Evolutionary conservation across 2,113 vertebrate genomes (phyloP).

Genomic region (Peromyscus maniculatus): DNA sequence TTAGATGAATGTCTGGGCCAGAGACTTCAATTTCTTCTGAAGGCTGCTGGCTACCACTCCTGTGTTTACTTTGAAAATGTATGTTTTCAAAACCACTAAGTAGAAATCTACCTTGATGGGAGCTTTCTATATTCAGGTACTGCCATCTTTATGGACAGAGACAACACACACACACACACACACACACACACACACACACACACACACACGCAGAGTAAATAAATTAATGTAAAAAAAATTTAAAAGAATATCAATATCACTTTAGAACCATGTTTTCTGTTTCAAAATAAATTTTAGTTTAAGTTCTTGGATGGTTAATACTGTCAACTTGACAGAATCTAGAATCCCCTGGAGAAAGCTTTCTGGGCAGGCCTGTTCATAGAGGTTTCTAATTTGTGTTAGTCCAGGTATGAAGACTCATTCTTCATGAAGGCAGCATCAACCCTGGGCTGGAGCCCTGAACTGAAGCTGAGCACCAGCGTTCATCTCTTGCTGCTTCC

Average conservation of each 20-base stretch:
- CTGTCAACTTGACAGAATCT: not conserved
- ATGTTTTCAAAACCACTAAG: not conserved
- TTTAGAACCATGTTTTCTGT: not conserved
- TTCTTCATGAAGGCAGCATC: not conserved
- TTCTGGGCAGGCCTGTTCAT: not conserved
- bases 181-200: not conserved
- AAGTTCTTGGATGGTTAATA: not conserved
- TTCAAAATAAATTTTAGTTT: not conserved
- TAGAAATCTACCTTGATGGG: not conserved
- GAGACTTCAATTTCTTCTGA: not conserved
- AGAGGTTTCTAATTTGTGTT: not conserved
- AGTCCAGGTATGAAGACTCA: not conserved
- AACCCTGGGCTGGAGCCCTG: not conserved
- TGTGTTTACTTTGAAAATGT: slow-evolving; percentile 19
- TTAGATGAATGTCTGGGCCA: not conserved
- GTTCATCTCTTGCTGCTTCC: no score
- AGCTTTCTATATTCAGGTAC: not conserved
- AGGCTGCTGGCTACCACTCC: not conserved
- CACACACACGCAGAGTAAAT: not conserved
- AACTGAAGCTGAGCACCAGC: not conserved
- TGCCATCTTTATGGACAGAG: not conserved
- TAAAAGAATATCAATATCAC: not conserved
- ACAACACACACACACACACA: not conserved
- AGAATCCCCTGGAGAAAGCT: not conserved
- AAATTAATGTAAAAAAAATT: not conserved